These are phyloP conservation scores for Machimus rusticus DNA, from an alignment of 2,888 invertebrate genomes.

Conservation along the genomic window DNA sequence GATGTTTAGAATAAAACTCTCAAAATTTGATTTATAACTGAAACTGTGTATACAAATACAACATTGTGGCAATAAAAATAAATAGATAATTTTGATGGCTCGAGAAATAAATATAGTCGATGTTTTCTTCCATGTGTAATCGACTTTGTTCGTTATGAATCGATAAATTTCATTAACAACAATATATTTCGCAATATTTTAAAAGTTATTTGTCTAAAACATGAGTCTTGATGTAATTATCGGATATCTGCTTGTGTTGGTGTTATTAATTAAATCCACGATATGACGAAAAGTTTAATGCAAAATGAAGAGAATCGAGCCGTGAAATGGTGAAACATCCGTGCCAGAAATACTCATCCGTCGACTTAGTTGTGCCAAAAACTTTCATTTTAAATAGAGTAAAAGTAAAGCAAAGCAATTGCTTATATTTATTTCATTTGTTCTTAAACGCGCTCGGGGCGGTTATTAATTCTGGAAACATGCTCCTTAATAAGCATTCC, in stretches of 20 bases:
- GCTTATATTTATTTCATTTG: background rate
- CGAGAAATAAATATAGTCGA: background rate
- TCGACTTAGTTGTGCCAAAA: background rate
- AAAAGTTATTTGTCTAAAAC: background rate
- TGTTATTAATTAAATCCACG: background rate
- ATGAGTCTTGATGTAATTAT: background rate
- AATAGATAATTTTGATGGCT: background rate
- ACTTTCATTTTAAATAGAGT: background rate
- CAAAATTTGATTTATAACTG: background rate
- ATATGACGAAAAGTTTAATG: background rate
- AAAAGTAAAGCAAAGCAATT: background rate
- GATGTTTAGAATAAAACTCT: background rate
- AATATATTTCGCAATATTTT: background rate
- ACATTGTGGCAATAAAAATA: background rate
- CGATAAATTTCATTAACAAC: background rate
- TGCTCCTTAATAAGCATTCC: background rate
- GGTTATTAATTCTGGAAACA: slow-evolving; percentile 1
- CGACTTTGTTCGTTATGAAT: background rate
- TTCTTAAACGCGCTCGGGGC: background rate
- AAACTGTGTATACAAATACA: background rate
- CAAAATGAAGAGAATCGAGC: background rate
- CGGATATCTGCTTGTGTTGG: background rate
- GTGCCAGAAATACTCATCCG: background rate
- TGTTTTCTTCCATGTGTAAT: background rate
- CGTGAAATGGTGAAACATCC: background rate